Base-by-base conservation (phyloP, 1,140 invertebrate species). In the Danaus plexippus region DNA sequence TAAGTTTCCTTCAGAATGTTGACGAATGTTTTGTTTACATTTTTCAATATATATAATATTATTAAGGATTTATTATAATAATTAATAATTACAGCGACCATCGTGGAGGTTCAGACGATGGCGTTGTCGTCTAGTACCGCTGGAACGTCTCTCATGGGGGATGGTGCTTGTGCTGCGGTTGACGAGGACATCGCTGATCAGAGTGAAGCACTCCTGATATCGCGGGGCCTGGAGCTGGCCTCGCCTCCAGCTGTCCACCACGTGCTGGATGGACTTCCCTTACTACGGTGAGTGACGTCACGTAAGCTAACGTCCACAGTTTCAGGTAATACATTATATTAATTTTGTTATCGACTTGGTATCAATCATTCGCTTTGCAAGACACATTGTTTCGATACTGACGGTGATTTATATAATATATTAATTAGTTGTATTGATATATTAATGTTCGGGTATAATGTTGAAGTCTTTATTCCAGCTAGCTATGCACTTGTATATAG, bases 221-320 rank as follows among this genome's bases (percentile, higher is more conserved):
- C 94, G 9, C 95, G 97, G 76, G 97, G 97, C 47, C 93, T 99
- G 66, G 95, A 96, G n/a, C 88, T 98, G 1, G 92, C 93, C 11
- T 92, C 95, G 43, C 91, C 94, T 8, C 94, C 97, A 9, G 94
- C 93, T 7, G 93, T 98, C 46, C 92, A 92, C 64, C 96, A 98
- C 87, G 95, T 96, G 41, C 88, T 98, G 45, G 96, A 97, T 75
- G 96, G 96, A 5, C 92, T 94, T 77, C 90, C 98, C 57, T 58
- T 84, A 12, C 22, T 76, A 49, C 63, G 75, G 82, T 85, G 50
- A 84, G 80, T 65, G 9, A 12, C 12, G 52, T 40, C 12, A 12
- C 42, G 11, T 47, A 50, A 32, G 40, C 22, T 32, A 5, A 32
- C 4, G 22, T 32, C 22, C 7, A 32, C 22, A 32, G 22, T 32